Percentiles rank a stretch among this genome's conserved stretches.
Evolutionary conservation across 2,888 invertebrate species (phyloP).

Genomic region (Heliconius hortense): DNA sequence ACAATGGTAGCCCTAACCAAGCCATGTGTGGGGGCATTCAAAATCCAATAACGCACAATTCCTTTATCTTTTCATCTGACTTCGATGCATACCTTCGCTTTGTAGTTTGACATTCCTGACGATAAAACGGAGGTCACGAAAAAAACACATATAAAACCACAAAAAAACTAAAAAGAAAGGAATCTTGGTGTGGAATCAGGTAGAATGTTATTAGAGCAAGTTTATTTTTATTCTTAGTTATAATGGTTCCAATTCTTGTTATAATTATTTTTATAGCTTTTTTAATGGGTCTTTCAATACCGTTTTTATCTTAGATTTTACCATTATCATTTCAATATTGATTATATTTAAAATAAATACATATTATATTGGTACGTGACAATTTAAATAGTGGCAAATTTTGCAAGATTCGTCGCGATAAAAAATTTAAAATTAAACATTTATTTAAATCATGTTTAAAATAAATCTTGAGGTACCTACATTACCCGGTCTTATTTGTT

Average conservation of each 20-base stretch:
- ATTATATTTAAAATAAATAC: neutral
- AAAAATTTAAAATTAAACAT: neutral
- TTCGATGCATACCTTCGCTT: conserved; percentile 36
- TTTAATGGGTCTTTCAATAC: neutral
- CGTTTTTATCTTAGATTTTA: neutral
- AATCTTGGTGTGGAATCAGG: conserved; percentile 31
- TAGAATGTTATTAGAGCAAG: conserved; percentile 23
- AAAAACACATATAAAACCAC: conserved; percentile 19
- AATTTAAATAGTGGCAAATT: neutral
- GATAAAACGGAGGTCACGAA: conserved; percentile 29
- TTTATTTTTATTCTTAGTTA: conserved; percentile 6
- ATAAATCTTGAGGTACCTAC: neutral
- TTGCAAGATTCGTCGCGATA: neutral
- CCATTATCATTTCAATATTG: neutral
- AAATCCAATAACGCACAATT: conserved; percentile 20
- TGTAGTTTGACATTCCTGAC: conserved; percentile 35
- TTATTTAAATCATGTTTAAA: neutral
- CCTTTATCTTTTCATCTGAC: conserved; percentile 34
- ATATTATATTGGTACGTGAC: neutral
- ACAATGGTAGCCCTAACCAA: neutral
- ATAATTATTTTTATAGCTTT: conserved; percentile 4
- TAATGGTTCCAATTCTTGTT: conserved; percentile 7
- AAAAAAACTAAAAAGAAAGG: conserved; percentile 32
- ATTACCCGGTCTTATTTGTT: neutral
- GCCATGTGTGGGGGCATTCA: conserved; percentile 20